Evolutionary conservation across 2,888 invertebrate species (phyloP).

Genomic region (Dicycla oo): DNA sequence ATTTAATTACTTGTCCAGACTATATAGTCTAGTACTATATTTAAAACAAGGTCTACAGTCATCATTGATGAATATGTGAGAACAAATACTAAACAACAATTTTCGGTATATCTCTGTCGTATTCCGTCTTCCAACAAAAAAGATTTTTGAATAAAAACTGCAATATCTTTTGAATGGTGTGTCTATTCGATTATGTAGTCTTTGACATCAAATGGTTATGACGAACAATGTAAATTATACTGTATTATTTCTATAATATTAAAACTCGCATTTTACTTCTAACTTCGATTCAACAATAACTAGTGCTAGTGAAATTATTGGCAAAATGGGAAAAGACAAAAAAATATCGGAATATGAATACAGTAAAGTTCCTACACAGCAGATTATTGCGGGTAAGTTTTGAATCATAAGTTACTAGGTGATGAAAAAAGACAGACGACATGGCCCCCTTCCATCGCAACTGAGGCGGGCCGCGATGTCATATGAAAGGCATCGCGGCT

Average conservation of each 20-base stretch:
- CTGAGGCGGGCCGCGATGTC: too few relatives aligned
- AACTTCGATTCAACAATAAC: constrained; percentile 9
- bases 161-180: not conserved
- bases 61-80: not conserved
- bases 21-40: not conserved
- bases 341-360: constrained; percentile 37
- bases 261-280: constrained; percentile 19
- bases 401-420: not conserved
- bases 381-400: constrained; percentile 39
- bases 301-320: constrained; percentile 3
- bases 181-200: constrained; percentile 28
- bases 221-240: not conserved
- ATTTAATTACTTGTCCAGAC: not conserved
- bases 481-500: too few relatives aligned
- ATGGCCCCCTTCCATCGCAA: too few relatives aligned
- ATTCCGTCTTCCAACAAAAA: not conserved
- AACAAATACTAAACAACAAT: not conserved
- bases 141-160: not conserved
- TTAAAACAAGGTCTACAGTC: not conserved
- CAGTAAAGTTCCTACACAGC: constrained; percentile 50
- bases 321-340: constrained; percentile 36
- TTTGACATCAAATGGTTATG: constrained; percentile 9
- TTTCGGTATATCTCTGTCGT: not conserved
- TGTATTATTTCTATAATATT: not conserved
- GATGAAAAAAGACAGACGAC: not conserved